Conservation (phyloP, 2,888 invertebrate genomes). For the Copidosoma aretas region DNA sequence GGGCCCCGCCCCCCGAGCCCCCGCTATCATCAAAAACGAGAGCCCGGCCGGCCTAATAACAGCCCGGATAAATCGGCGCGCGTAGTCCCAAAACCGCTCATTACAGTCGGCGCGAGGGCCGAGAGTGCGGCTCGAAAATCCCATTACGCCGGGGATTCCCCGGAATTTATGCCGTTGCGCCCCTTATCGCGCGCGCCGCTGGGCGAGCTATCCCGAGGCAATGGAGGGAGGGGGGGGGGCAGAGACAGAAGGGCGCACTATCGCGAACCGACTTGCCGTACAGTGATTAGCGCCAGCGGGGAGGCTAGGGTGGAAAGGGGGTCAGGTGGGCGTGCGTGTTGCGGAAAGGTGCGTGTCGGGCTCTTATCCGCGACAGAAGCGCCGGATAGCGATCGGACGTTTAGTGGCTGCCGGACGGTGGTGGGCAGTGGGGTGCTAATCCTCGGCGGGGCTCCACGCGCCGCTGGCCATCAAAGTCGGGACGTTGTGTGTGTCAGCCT, state of each 20-base stretch:
- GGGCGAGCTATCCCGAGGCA: conserved; percentile 14
- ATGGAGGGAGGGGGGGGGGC: no score
- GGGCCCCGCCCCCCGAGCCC: no score
- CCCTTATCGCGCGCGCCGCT: conserved; percentile 24
- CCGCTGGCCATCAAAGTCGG: conserved; percentile 18
- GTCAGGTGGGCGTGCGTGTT: conserved; percentile 27
- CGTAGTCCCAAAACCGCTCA: conserved; percentile 8
- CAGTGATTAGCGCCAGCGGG: conserved; percentile 34
- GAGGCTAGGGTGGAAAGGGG: neutral
- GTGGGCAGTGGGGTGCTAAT: conserved; percentile 47
- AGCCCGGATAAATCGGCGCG: neutral
- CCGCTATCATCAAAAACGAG: no score
- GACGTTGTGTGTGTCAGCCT: no score
- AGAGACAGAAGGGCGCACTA: conserved; percentile 15
- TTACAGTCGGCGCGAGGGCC: conserved; percentile 10
- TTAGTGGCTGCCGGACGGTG: conserved; percentile 53
- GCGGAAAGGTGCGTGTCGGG: conserved; percentile 45
- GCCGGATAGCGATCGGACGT: conserved; percentile 55
- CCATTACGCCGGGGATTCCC: conserved; percentile 29
- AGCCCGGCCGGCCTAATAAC: no score
- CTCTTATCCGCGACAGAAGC: conserved; percentile 44
- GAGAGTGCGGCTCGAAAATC: conserved; percentile 28
- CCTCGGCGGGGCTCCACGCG: conserved; percentile 43
- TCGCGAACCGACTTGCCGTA: conserved; percentile 38
- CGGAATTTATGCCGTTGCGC: conserved; percentile 24